A percentile compares a stretch with the other conserved stretches of the same genome.
Evolutionary conservation across 2,888 invertebrate species (phyloP).

Genomic region (Serrognathus titanus): DNA sequence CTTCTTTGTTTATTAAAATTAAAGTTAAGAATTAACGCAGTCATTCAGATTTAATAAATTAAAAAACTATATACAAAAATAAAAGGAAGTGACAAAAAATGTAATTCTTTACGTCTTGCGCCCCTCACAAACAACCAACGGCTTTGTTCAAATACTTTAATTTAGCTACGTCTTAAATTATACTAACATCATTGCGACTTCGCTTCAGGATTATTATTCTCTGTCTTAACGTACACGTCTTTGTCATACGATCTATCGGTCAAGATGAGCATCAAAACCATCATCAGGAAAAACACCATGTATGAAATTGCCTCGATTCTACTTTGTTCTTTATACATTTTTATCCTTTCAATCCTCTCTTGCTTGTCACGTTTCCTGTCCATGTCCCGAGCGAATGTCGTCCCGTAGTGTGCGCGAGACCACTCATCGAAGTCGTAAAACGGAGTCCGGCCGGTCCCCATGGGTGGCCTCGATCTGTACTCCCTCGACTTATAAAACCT

Average conservation of each 20-base stretch:
- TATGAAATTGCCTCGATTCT: slow-evolving; percentile 18
- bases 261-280: slow-evolving; percentile 17
- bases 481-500: slow-evolving; percentile 65
- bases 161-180: too few species aligned
- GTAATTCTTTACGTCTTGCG: too few species aligned
- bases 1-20: too few species aligned
- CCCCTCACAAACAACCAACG: too few species aligned
- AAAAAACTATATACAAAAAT: too few species aligned
- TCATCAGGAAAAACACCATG: slow-evolving; percentile 16
- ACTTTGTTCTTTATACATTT: slow-evolving; percentile 20
- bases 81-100: too few species aligned
- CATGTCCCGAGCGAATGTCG: slow-evolving; percentile 46
- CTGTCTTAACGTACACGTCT: not conserved
- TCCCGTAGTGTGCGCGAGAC: slow-evolving; percentile 55
- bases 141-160: too few species aligned
- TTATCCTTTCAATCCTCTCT: slow-evolving; percentile 6
- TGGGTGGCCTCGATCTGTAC: slow-evolving; percentile 53
- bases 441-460: slow-evolving; percentile 59
- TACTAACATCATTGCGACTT: too few species aligned
- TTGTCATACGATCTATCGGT: slow-evolving; percentile 5
- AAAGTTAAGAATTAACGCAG: too few species aligned
- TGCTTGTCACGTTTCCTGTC: slow-evolving; percentile 19
- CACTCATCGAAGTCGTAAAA: slow-evolving; percentile 82
- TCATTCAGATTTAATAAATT: too few species aligned
- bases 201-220: too few species aligned